A percentile compares a stretch with the other conserved stretches of the same genome.
Conservation (phyloP, 2,797 vertebrate genomes). For the Tadarida brasiliensis region DNA sequence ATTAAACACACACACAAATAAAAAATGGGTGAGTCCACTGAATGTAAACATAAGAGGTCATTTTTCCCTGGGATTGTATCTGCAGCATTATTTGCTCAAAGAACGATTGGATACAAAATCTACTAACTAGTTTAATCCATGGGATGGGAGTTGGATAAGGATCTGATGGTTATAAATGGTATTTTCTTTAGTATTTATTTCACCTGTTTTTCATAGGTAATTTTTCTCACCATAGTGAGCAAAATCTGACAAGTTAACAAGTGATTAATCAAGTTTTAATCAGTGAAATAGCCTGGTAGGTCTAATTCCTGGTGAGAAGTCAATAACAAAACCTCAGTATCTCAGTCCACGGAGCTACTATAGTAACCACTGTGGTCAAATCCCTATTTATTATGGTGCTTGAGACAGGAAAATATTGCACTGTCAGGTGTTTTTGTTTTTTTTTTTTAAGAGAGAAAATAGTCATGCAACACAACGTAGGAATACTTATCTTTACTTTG, state of each 20-base stretch:
- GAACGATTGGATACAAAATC: neutral
- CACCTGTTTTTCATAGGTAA: constrained; percentile 29
- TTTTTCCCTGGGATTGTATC: neutral
- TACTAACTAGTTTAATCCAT: constrained; percentile 17
- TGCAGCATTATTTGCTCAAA: neutral
- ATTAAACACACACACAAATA: neutral
- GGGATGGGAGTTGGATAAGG: neutral
- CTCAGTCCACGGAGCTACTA: constrained; percentile 34
- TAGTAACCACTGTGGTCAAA: constrained; percentile 72
- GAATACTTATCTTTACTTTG: constrained; percentile 66
- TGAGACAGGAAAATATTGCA: constrained; percentile 72
- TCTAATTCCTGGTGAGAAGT: constrained; percentile 67
- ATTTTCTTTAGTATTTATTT: constrained; percentile 38
- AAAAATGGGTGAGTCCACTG: neutral
- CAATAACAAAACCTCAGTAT: constrained; percentile 61
- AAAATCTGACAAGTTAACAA: constrained; percentile 68
- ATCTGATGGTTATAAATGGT: neutral
- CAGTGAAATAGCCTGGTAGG: constrained; percentile 46
- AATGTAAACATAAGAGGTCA: constrained; percentile 11
- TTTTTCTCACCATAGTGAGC: neutral
- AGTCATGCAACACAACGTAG: constrained; percentile 60
- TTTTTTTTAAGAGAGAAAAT: constrained; percentile 79
- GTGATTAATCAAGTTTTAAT: constrained; percentile 69
- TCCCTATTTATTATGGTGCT: constrained; percentile 75
- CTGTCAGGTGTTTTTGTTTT: constrained; percentile 69